phyloP scores from a whole-genome alignment of 2,113 vertebrate species.

The Rhinoderma darwinii region DNA sequence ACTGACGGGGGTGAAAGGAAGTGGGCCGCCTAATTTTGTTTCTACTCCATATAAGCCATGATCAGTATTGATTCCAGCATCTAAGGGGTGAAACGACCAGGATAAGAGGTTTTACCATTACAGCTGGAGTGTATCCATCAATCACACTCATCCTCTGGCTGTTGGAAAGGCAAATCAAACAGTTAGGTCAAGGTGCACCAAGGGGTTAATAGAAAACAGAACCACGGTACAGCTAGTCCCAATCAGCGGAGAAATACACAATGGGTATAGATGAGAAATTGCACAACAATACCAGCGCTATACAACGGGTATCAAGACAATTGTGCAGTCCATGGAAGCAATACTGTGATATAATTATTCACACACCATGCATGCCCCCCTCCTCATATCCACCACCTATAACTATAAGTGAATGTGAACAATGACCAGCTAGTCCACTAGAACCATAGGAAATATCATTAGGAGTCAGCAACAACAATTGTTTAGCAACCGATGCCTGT shows the following conservation, averaged over 20 bases:
- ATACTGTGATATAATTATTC: too few relatives aligned
- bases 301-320: not conserved
- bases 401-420: not conserved
- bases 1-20: too few relatives aligned
- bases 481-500: not conserved
- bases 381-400: not conserved
- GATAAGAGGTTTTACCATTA: not conserved
- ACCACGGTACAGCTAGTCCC: not conserved
- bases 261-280: not conserved
- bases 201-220: not conserved
- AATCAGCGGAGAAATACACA: not conserved
- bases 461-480: not conserved
- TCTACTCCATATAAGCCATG: too few relatives aligned
- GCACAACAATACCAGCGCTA: not conserved
- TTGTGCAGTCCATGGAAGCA: too few relatives aligned
- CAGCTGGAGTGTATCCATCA: not conserved
- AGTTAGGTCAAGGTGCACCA: not conserved
- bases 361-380: too few relatives aligned
- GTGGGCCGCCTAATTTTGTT: too few relatives aligned
- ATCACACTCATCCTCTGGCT: not conserved
- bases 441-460: not conserved
- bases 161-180: not conserved
- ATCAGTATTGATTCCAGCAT: too few relatives aligned
- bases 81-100: too few relatives aligned
- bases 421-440: not conserved